Evolutionary conservation across 2,113 vertebrate genomes (phyloP), one percentile per base, ranked within the genome.

Genomic region (Picathartes gymnocephalus): DNA sequence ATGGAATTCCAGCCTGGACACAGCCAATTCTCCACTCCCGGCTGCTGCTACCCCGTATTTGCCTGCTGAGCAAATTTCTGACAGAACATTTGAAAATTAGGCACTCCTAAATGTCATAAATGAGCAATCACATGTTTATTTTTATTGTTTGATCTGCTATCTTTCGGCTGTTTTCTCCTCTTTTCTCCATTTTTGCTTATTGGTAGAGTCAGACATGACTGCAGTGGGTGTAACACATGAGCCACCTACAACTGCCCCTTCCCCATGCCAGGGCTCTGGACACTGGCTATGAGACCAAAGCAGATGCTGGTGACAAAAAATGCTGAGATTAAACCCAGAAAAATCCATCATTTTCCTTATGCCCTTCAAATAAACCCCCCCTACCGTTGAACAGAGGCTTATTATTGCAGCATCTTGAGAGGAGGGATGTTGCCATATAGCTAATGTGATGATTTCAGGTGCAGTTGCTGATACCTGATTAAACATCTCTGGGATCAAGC

Each of bases 401-500:
- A 33, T 91, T 93, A 78, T 33, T 44, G n/a, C 69, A 73, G 61
- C 88, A 88, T 64, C 64, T 56, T 47, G 72, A 90, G 93, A 88
- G 90, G 76, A 95, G 90, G 56, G 57, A 51, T 96, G 69, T 88
- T 95, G 90, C 82, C 60, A 62, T 84, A 93, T 19, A 90, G 82
- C 81, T 92, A 77, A 87, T 74, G 40, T 53, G 79, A 73, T 92
- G 88, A 86, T 86, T 91, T 79, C 92, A 93, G 95, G 94, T 94
- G 56, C 48, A 45, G 83, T 89, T 83, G 54, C 68, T 90, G 70
- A 45, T 88, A 80, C 45, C 69, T 96, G 85, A 91, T 94, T 90
- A 93, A 93, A 92, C 40, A 44, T 90, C 88, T 62, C 90, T 60
- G 76, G 79, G 79, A 95, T 92, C 62, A 64, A 69, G 88, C 79